These are phyloP conservation scores for Chondrosia reniformis DNA, from an alignment of 37 sponge, comb jelly and placozoan species.

Conservation along the genomic window DNA sequence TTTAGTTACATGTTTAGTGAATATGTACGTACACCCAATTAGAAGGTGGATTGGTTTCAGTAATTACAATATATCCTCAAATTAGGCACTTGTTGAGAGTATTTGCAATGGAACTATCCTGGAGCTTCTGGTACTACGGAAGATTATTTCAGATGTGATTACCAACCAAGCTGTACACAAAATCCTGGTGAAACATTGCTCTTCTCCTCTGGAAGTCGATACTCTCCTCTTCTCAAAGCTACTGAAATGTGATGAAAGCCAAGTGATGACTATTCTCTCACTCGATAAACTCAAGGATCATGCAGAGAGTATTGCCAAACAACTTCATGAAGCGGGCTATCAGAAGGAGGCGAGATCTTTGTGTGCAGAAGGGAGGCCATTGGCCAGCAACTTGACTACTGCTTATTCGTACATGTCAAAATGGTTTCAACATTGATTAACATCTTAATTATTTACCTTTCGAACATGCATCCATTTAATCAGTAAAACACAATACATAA, in stretches of 20 bases:
- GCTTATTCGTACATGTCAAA: not conserved
- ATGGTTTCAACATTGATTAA: not conserved
- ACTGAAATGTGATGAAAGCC: constrained; percentile 33
- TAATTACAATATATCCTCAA: too few species aligned
- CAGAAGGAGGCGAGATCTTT: constrained; percentile 50
- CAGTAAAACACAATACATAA: too few species aligned
- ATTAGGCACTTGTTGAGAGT: too few species aligned
- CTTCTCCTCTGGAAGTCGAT: not conserved
- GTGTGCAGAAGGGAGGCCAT: not conserved
- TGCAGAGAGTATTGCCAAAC: constrained; percentile 19
- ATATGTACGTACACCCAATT: too few species aligned
- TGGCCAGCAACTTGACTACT: not conserved
- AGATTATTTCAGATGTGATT: not conserved
- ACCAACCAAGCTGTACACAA: too few species aligned
- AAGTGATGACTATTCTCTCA: constrained; percentile 15
- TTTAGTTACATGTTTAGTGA: too few species aligned
- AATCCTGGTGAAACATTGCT: too few species aligned
- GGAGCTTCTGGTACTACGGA: not conserved
- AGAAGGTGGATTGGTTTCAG: too few species aligned
- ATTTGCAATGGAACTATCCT: constrained; percentile 6
- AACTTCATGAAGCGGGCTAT: constrained; percentile 43
- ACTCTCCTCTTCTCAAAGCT: constrained; percentile 25
- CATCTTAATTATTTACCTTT: too few species aligned
- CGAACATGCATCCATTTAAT: too few species aligned
- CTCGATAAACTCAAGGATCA: constrained; percentile 18